These are phyloP conservation scores for Corythornis cristatus DNA, from an alignment of 2,113 vertebrate genomes.

Conservation along the genomic window DNA sequence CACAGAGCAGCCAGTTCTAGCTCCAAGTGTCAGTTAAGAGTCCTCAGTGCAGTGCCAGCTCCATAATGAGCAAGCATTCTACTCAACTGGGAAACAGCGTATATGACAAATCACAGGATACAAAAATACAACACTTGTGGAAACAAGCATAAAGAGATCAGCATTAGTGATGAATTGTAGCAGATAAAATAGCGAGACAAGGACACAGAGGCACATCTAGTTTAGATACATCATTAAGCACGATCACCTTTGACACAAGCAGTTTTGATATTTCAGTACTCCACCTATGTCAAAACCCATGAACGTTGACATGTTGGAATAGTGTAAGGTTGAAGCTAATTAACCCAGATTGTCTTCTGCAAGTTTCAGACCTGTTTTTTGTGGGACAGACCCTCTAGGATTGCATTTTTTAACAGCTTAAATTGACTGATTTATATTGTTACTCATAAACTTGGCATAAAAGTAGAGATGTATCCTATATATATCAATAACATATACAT, in stretches of 20 bases:
- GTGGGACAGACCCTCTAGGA: not conserved
- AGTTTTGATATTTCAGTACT: constrained; percentile 17
- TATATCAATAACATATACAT: too few species aligned
- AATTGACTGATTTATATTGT: not conserved
- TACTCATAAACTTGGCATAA: not conserved
- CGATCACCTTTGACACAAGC: constrained; percentile 49
- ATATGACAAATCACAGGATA: not conserved
- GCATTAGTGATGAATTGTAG: constrained; percentile 27
- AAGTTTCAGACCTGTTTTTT: constrained; percentile 3
- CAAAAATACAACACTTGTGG: not conserved
- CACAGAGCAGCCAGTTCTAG: not conserved
- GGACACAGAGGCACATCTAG: not conserved
- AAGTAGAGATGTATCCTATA: not conserved
- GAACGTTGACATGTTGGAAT: not conserved
- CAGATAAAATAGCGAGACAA: not conserved
- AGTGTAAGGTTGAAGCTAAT: constrained; percentile 8
- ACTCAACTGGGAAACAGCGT: not conserved
- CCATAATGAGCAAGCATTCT: not conserved
- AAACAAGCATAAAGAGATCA: constrained; percentile 23
- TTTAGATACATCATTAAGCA: constrained; percentile 33
- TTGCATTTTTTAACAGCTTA: not conserved
- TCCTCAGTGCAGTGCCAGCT: not conserved
- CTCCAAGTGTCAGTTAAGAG: not conserved
- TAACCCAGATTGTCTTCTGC: constrained; percentile 17
- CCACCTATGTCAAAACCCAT: not conserved